Base-by-base conservation (phyloP, 2,113 vertebrate genomes). In the Anoura caudifer region DNA sequence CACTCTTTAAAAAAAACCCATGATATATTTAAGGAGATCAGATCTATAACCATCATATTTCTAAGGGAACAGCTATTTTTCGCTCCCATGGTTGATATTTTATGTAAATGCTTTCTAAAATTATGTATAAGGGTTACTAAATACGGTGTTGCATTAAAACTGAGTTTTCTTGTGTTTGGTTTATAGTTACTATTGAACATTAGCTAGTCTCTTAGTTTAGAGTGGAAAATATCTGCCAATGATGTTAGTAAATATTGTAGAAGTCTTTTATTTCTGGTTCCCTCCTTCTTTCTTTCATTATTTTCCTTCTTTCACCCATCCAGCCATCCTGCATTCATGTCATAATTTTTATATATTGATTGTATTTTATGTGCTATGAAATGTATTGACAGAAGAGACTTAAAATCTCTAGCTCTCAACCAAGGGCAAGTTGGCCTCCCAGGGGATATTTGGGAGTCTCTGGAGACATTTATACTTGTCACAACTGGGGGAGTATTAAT, bases 11-110 rank as follows among this genome's bases (percentile, higher is more conserved):
- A 95, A 70, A 15, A 95, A 90, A 87, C 24, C 43, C 38, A 77
- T 81, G 87, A 85, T 83, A 65, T 90, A 67, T 22, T 72, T 80
- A 92, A 92, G 70, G 11, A 50, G 47, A 54, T 67, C 15, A 94
- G 47, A 75, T 96, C 82, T 61, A 84, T 82, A 88, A 75, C 56
- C 9, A 75, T 65, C 83, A 31, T 2, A 52, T 22, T 96, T 80
- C 63, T 84, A 63, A 90, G 43, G 43, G 80, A 91, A 80, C 11
- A 77, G 63, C 90, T 91, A 82, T 43, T 91, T 81, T 96, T 96
- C 36, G 75, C 4, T n/a, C 22, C 17, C 56, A 52, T 89, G 41
- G 10, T 87, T 75, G 26, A 79, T 1, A 0, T 93, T 93, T 93
- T 94, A 72, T 41, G 77, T 91, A 88, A 83, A 70, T 83, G 31